Evolutionary conservation across 2,797 vertebrate species (phyloP).

Genomic region (Chiloscyllium punctatum): DNA sequence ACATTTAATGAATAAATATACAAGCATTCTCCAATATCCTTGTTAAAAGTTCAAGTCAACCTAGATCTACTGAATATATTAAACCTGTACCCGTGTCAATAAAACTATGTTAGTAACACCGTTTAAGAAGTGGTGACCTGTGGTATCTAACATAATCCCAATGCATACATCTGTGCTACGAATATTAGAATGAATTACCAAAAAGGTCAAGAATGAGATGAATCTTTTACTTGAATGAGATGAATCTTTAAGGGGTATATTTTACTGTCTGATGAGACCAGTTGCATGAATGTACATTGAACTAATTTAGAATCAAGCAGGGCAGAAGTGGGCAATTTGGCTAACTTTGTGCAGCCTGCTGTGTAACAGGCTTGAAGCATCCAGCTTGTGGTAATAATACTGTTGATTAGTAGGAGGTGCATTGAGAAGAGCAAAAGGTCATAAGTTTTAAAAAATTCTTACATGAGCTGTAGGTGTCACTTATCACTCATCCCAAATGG

Average conservation of each 20-base stretch:
- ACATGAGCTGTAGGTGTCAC: too few species aligned
- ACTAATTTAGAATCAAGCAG: not conserved
- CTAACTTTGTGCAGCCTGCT: not conserved
- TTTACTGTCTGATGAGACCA: not conserved
- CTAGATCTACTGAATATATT: slow-evolving; percentile 28
- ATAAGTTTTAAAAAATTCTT: too few species aligned
- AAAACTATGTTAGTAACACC: slow-evolving; percentile 18
- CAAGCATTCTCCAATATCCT: slow-evolving; percentile 25
- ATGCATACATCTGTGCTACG: not conserved
- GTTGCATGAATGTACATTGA: not conserved
- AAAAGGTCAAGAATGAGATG: slow-evolving; percentile 26
- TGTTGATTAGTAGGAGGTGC: too few species aligned
- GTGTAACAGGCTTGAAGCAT: too few species aligned
- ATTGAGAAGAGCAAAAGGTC: too few species aligned
- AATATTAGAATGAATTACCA: slow-evolving; percentile 2
- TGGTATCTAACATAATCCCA: not conserved
- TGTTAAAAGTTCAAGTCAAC: slow-evolving; percentile 36
- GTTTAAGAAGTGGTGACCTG: not conserved
- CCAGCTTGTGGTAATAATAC: too few species aligned
- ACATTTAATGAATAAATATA: slow-evolving; percentile 33
- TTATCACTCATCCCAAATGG: too few species aligned
- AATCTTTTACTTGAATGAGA: slow-evolving; percentile 17
- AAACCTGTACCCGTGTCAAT: slow-evolving; percentile 34
- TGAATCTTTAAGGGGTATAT: not conserved
- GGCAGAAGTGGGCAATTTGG: not conserved